phyloP scores from a whole-genome alignment of 2,797 vertebrate genomes.

The Periophthalmus magnuspinnatus region DNA sequence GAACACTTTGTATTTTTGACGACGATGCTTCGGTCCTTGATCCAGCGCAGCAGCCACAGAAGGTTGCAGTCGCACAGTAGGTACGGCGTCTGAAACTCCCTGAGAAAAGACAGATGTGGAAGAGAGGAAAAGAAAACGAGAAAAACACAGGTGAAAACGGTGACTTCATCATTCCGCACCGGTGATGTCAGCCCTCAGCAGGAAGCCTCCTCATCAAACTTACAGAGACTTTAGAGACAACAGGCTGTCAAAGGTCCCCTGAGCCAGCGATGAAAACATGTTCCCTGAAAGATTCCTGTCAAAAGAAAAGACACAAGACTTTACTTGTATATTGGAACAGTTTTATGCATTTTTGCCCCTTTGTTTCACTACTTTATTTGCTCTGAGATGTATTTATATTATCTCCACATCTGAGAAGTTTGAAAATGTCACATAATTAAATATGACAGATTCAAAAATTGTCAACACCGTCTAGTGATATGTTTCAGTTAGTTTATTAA shows the following conservation, averaged over 20 bases:
- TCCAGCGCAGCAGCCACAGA: constrained; percentile 90
- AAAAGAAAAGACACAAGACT: neutral
- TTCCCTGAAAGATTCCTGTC: constrained; percentile 94
- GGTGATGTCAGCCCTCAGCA: constrained; percentile 5
- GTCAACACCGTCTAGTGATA: neutral
- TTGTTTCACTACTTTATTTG: neutral
- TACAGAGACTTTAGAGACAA: constrained; percentile 89
- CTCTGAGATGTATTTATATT: neutral
- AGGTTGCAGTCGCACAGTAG: constrained; percentile 96
- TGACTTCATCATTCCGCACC: neutral
- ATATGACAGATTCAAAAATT: neutral
- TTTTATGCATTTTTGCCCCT: neutral
- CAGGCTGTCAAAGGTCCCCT: constrained; percentile 92
- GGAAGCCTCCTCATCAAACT: constrained; percentile 70
- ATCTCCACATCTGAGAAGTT: no score
- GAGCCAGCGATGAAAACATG: constrained; percentile 90
- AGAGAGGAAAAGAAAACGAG: neutral
- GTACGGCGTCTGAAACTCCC: constrained; percentile 94
- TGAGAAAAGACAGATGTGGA: constrained; percentile 49
- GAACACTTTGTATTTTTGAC: constrained; percentile 92
- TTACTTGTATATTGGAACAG: neutral
- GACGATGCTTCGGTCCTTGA: constrained; percentile 84
- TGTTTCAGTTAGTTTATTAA: neutral
- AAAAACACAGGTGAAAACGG: neutral
- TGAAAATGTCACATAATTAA: no score